Conservation (phyloP, 2,888 invertebrate genomes). For the Drosophila meridionalis region DNA sequence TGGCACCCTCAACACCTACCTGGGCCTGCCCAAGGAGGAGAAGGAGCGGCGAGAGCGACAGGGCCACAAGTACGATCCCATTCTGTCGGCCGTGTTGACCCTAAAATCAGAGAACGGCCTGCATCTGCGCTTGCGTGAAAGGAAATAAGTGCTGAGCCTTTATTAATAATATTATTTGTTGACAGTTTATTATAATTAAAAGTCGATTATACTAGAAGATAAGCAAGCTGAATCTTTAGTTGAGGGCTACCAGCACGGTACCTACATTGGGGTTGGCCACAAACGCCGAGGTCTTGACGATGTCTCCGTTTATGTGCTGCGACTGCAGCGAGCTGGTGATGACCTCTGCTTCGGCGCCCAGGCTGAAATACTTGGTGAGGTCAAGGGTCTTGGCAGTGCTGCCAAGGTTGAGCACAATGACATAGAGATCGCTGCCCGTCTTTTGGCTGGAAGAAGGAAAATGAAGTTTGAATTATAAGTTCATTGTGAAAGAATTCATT, state of each 20-base stretch:
- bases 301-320: slow-evolving; percentile 81
- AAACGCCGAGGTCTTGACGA: slow-evolving; percentile 68
- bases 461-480: background rate
- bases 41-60: slow-evolving; percentile 33
- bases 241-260: slow-evolving; percentile 77
- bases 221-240: slow-evolving; percentile 9
- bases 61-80: slow-evolving; percentile 83
- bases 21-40: slow-evolving; percentile 57
- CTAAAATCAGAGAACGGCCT: slow-evolving; percentile 86
- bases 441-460: slow-evolving; percentile 61
- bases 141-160: slow-evolving; percentile 43
- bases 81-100: slow-evolving; percentile 85
- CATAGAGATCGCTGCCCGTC: slow-evolving; percentile 78
- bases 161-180: slow-evolving; percentile 10
- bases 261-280: slow-evolving; percentile 78
- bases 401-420: slow-evolving; percentile 87
- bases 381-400: slow-evolving; percentile 85
- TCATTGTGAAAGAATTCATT: background rate
- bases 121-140: slow-evolving; percentile 83
- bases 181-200: slow-evolving; percentile 6
- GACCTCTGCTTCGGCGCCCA: slow-evolving; percentile 79
- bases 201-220: background rate
- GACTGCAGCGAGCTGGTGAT: slow-evolving; percentile 83
- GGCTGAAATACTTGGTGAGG: slow-evolving; percentile 81
- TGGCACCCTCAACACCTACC: slow-evolving; percentile 63